Base-by-base conservation (phyloP, 2,888 invertebrate species). In the Drosophila maculinotata region DNA sequence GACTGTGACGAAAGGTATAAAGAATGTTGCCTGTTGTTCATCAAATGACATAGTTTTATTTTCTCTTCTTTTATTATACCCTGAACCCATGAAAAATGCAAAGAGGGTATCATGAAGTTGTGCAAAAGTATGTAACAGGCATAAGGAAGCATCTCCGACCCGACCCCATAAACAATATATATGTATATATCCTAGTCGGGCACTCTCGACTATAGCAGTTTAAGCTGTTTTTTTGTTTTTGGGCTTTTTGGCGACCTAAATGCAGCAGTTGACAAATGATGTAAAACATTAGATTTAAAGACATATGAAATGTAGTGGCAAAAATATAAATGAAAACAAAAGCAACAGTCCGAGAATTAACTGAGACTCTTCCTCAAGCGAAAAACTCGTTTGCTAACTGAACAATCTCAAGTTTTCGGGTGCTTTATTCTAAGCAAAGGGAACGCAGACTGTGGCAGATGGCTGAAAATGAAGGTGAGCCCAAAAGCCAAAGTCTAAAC, bases 401-500 rank as follows among this genome's bases (percentile, higher is more conserved):
- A 62, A 47, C 28, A 47, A 49, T 39, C 20, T 33, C n/a, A 26
- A 31, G 35, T 33, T 41, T 15, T 35, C 25, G 48, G 14, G 1
- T 28, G 41, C 28, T 51, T 51, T 10, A 36, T 70, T 70, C 74
- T 68, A 38, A 44, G 47, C 62, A n/a, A 69, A 71, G 71, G 71
- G 71, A 71, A 53, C 41, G 20, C 20, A 20, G 20, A 20, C 20
- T 20, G 2, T 20, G 20, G 4, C 20, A 20, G 20, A 20, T 20
- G 20, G 30, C 33, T 48, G 17, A 53, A 65, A 59, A 38, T 60
- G 74, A 77, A 69, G 69, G 62, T 62, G 41, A 76, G 69, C 28
- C 56, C 56, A 57, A 58, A 48, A 48, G 30, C 36, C 59, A 51
- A 54, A 83, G 60, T 65, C 62, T 45, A 79, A 86, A 69, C 83